Evolutionary conservation across 2,113 vertebrate species (phyloP).

Genomic region (Apodemus sylvaticus): DNA sequence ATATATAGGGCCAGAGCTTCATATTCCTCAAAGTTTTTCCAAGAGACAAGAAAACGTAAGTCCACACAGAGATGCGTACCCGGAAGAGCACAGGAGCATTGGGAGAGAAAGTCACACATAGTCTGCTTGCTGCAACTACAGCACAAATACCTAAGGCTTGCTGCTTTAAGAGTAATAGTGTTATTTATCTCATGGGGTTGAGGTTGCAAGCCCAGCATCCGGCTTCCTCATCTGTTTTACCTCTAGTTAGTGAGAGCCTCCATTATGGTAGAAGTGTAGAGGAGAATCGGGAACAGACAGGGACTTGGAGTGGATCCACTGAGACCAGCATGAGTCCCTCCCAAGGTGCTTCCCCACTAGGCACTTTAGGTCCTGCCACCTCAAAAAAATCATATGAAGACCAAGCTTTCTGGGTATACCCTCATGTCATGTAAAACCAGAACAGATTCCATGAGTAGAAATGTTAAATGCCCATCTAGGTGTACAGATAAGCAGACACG

Average conservation of each 20-base stretch:
- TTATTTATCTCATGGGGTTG: background rate
- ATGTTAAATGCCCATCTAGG: background rate
- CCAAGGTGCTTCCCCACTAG: background rate
- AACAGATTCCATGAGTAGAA: background rate
- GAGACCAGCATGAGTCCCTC: too few relatives aligned
- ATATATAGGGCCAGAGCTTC: too few relatives aligned
- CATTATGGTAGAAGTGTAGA: background rate
- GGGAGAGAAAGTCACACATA: rapidly evolving
- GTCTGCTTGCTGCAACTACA: background rate
- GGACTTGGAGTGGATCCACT: background rate
- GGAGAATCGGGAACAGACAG: background rate
- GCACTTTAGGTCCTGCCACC: background rate
- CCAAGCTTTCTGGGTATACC: background rate
- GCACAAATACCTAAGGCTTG: background rate
- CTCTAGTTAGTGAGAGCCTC: background rate
- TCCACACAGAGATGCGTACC: rapidly evolving
- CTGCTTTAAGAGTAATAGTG: background rate
- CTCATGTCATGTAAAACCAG: background rate
- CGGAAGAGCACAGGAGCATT: rapidly evolving
- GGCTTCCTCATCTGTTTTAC: background rate
- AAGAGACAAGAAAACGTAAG: rapidly evolving
- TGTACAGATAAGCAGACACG: too few relatives aligned
- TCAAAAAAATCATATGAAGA: background rate
- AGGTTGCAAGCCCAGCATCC: background rate
- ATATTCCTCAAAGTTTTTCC: background rate